These are phyloP conservation scores for Gymnosoma rotundatum DNA, from an alignment of 2,888 invertebrate species.

Conservation along the genomic window DNA sequence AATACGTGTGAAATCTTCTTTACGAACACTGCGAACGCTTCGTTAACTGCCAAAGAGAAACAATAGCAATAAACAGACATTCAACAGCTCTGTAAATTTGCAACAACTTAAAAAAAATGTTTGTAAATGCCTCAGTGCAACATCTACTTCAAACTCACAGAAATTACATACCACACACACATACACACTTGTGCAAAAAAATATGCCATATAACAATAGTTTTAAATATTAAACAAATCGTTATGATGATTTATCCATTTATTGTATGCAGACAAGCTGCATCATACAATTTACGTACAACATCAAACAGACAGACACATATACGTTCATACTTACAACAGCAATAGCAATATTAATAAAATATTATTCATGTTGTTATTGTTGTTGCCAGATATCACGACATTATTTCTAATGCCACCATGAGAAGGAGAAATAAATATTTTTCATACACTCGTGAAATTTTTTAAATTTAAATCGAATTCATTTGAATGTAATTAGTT, in stretches of 20 bases:
- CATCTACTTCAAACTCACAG: conserved; percentile 17
- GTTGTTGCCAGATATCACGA: conserved; percentile 62
- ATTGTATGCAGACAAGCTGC: conserved; percentile 74
- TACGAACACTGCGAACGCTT: not conserved
- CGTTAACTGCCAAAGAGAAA: conserved; percentile 1
- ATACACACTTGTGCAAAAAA: too few species aligned
- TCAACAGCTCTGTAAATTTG: conserved; percentile 30
- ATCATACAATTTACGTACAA: conserved; percentile 37
- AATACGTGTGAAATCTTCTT: conserved; percentile 48
- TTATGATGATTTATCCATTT: conserved; percentile 77
- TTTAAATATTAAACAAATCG: conserved; percentile 67
- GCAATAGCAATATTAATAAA: conserved; percentile 23
- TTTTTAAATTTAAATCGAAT: not conserved
- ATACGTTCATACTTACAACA: not conserved
- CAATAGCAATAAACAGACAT: conserved; percentile 24
- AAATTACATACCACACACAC: not conserved
- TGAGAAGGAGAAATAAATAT: conserved; percentile 48
- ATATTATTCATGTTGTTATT: conserved; percentile 18
- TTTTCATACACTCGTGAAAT: conserved; percentile 55
- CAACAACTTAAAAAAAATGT: conserved; percentile 22
- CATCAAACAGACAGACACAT: conserved; percentile 11
- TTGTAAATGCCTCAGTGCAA: conserved; percentile 46
- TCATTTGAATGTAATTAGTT: not conserved
- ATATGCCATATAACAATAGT: conserved; percentile 28
- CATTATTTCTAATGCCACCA: conserved; percentile 70